phyloP scores from a whole-genome alignment of 2,888 invertebrate genomes.

The Eupithecia pulchellata region DNA sequence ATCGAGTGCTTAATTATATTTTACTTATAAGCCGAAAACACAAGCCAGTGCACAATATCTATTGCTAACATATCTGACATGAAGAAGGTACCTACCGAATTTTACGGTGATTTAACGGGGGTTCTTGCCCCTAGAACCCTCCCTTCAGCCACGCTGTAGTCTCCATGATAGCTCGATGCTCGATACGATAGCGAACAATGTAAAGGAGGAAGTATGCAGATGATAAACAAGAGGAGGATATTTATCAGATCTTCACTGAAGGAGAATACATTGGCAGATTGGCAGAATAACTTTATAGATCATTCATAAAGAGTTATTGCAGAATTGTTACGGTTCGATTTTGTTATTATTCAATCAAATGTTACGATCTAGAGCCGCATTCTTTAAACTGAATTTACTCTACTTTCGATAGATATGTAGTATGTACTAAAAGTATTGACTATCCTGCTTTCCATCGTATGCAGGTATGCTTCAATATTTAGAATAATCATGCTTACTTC shows the following conservation, averaged over 20 bases:
- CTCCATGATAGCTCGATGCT: slow-evolving; percentile 15
- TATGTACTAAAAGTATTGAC: too few species aligned
- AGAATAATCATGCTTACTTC: too few species aligned
- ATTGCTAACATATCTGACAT: too few species aligned
- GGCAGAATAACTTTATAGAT: slow-evolving; percentile 30
- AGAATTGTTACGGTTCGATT: neutral
- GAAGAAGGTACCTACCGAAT: too few species aligned
- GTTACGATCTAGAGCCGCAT: neutral
- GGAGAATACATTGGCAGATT: slow-evolving; percentile 24
- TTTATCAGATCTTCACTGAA: slow-evolving; percentile 35
- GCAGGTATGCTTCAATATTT: too few species aligned
- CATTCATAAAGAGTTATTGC: slow-evolving; percentile 14
- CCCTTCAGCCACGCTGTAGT: neutral
- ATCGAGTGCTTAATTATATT: too few species aligned
- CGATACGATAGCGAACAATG: slow-evolving; percentile 31
- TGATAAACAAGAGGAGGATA: slow-evolving; percentile 33
- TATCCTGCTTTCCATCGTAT: too few species aligned
- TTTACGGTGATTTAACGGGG: neutral
- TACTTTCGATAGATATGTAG: too few species aligned
- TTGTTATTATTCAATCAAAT: neutral
- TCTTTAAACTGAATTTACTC: neutral
- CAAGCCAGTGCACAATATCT: too few species aligned
- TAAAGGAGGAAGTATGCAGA: slow-evolving; percentile 33
- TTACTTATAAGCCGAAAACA: too few species aligned
- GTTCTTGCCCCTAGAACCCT: neutral